A percentile compares a stretch with the other conserved stretches of the same genome.
These are phyloP conservation scores for Enteromius thamalakanensis DNA, from an alignment of 2,797 vertebrate species.

Conservation along the genomic window DNA sequence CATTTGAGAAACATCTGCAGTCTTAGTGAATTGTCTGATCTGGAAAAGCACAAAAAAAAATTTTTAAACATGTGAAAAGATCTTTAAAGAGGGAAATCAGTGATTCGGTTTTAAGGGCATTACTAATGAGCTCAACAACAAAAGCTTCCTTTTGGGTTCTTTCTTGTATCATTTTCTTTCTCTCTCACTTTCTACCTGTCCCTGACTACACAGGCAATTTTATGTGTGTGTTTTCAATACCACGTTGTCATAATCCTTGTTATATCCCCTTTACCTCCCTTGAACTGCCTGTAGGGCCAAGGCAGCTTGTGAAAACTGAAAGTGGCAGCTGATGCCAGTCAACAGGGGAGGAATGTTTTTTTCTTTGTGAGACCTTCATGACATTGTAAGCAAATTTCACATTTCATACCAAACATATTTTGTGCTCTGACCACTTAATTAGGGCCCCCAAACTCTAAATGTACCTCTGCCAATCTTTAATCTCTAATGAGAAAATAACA, in stretches of 20 bases:
- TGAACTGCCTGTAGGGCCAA: conserved; percentile 27
- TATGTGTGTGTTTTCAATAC: conserved; percentile 8
- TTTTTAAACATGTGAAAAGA: conserved; percentile 17
- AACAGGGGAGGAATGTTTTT: background rate
- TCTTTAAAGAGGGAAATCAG: background rate
- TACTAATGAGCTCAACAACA: conserved; percentile 40
- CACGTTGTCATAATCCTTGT: conserved; percentile 22
- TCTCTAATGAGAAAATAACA: background rate
- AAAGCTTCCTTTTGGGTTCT: background rate
- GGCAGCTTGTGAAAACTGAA: conserved; percentile 6
- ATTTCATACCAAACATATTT: conserved; percentile 12
- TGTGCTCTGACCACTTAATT: background rate
- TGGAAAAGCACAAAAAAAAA: background rate
- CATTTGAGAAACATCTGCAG: conserved; percentile 2
- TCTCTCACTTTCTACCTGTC: conserved; percentile 12
- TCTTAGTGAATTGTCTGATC: background rate
- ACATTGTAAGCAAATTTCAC: background rate
- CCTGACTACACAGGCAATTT: conserved; percentile 19
- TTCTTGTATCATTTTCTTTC: conserved; percentile 4
- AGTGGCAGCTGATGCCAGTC: conserved; percentile 9
- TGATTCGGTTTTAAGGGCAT: conserved; percentile 30
- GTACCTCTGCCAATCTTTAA: background rate
- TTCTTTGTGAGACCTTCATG: conserved; percentile 4
- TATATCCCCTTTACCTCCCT: conserved; percentile 1
- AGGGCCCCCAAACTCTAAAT: background rate